Conservation (phyloP, 2,113 vertebrate species). For the Trachemys scripta region DNA sequence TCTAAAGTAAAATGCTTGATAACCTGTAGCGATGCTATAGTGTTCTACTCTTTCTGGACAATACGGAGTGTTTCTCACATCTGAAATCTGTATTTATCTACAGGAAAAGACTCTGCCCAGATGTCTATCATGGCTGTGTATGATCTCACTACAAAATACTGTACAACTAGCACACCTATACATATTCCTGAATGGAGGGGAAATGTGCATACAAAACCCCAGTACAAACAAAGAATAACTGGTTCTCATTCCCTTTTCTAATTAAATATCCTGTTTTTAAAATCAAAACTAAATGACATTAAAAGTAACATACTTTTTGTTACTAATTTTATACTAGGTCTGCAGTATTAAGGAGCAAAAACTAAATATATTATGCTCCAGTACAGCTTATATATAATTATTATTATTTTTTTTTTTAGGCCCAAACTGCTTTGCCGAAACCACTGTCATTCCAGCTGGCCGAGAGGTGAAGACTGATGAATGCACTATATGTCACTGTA, state of each 20-base stretch:
- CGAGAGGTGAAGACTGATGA: slow-evolving; percentile 96
- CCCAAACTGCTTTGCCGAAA: slow-evolving; percentile 97
- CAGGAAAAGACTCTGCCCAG: accelerated
- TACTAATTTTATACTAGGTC: accelerated
- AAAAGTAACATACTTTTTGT: accelerated
- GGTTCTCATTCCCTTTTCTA: accelerated
- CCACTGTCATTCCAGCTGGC: slow-evolving; percentile 94
- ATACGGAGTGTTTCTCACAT: neutral
- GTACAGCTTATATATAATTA: neutral
- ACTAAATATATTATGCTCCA: neutral
- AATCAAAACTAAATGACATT: neutral
- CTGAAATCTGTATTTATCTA: neutral
- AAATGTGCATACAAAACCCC: accelerated
- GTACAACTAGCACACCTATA: neutral
- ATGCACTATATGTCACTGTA: slow-evolving; percentile 98
- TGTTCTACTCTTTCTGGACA: neutral
- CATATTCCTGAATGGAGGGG: accelerated
- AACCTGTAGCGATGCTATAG: neutral
- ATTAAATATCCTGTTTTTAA: neutral
- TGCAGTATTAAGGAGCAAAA: accelerated
- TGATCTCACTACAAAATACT: neutral
- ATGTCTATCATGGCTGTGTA: neutral
- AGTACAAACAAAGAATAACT: accelerated
- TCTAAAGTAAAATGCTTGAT: accelerated
- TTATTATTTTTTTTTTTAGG: slow-evolving; percentile 80